Conservation (phyloP, 2,113 vertebrate species). For the Naja naja region DNA sequence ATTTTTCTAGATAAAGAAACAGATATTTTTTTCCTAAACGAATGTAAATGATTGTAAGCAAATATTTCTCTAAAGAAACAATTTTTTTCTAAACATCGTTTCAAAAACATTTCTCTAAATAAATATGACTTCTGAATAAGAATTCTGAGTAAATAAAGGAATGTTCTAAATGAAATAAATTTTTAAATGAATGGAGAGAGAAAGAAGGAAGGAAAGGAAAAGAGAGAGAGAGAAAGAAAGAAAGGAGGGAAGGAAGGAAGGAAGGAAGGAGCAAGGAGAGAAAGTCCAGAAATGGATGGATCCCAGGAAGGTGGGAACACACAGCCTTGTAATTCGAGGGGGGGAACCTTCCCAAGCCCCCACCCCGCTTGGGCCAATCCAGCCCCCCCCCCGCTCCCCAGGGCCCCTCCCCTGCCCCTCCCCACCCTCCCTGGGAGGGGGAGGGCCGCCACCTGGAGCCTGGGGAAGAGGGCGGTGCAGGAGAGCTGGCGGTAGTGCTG, state of each 20-base stretch:
- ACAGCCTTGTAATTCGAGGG: too few relatives aligned
- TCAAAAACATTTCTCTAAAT: neutral
- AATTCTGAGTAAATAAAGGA: neutral
- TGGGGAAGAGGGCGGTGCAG: conserved; percentile 89
- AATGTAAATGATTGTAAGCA: neutral
- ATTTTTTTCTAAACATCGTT: neutral
- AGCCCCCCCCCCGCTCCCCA: neutral
- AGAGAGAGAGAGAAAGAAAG: too few relatives aligned
- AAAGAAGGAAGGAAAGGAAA: too few relatives aligned
- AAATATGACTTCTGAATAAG: neutral
- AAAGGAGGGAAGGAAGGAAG: too few relatives aligned
- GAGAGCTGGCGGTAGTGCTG: conserved; percentile 98
- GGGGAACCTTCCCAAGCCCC: neutral
- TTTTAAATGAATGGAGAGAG: neutral
- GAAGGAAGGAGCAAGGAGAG: neutral
- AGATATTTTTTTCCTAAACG: neutral
- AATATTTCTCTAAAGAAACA: neutral
- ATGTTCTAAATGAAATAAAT: neutral
- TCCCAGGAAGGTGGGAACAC: neutral
- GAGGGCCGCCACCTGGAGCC: conserved; percentile 78
- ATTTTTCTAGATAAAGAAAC: neutral
- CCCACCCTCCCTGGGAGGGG: too few relatives aligned
- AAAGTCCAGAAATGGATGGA: neutral
- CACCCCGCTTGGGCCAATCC: too few relatives aligned
- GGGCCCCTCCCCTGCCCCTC: neutral